Evolutionary conservation across 2,797 vertebrate genomes (phyloP).

Genomic region (Corythornis leucogaster): DNA sequence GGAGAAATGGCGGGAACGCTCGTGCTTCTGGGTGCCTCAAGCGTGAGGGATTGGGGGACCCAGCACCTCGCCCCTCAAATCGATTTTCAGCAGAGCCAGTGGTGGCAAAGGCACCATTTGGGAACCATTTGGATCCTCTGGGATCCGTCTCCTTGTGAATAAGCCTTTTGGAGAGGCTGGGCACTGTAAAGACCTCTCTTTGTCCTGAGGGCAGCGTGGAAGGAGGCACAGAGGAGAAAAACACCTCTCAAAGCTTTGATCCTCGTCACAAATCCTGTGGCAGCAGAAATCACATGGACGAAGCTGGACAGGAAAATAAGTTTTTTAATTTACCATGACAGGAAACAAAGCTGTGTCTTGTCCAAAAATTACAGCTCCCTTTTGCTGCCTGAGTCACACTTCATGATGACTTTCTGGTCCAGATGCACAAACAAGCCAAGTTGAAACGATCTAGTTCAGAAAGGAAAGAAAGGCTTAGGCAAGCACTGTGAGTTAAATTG

Average conservation of each 20-base stretch:
- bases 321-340: neutral
- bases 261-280: neutral
- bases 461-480: neutral
- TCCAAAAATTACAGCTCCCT: neutral
- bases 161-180: neutral
- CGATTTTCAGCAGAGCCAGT: fast-evolving
- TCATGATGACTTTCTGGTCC: neutral
- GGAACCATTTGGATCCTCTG: fast-evolving
- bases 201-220: neutral
- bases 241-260: too few species aligned
- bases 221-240: neutral
- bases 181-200: neutral
- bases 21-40: fast-evolving
- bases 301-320: neutral
- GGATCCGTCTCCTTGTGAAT: neutral
- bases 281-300: neutral
- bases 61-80: neutral
- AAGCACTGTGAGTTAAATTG: neutral
- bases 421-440: neutral
- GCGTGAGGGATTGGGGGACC: too few species aligned
- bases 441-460: neutral
- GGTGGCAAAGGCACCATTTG: neutral
- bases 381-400: neutral
- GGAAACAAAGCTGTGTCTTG: conserved; percentile 10
- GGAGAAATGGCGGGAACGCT: fast-evolving